These are phyloP conservation scores for Meta bourneti DNA, from an alignment of 2,888 invertebrate genomes.

Conservation along the genomic window DNA sequence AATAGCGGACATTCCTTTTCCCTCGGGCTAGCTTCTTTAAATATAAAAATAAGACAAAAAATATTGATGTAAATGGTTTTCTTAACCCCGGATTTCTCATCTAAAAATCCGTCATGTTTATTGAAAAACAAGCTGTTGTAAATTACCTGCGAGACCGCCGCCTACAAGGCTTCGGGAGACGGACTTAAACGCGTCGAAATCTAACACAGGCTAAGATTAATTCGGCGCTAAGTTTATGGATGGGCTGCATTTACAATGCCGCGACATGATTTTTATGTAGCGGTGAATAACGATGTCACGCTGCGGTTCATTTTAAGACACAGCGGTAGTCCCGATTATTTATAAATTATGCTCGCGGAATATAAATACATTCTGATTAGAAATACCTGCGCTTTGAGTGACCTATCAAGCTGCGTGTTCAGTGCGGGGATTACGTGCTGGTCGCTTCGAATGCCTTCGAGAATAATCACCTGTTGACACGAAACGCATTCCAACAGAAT, in stretches of 20 bases:
- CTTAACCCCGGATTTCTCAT: slow-evolving; percentile 70
- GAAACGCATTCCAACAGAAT: not conserved
- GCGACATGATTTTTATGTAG: slow-evolving; percentile 52
- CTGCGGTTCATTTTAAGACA: slow-evolving; percentile 45
- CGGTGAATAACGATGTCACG: slow-evolving; percentile 39
- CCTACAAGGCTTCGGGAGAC: slow-evolving; percentile 37
- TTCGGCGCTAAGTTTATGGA: slow-evolving; percentile 59
- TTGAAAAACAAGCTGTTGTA: slow-evolving; percentile 63
- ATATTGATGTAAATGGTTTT: slow-evolving; percentile 53
- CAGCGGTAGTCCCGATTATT: slow-evolving; percentile 46
- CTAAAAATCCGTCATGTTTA: slow-evolving; percentile 59
- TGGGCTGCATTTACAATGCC: slow-evolving; percentile 51
- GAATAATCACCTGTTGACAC: not conserved
- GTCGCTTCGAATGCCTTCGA: not conserved
- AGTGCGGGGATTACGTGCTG: not conserved
- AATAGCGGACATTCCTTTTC: slow-evolving; percentile 39
- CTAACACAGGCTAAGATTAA: slow-evolving; percentile 60
- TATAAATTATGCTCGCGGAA: slow-evolving; percentile 46
- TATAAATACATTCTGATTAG: slow-evolving; percentile 49
- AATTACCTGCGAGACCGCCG: slow-evolving; percentile 19
- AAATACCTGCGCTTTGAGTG: slow-evolving; percentile 2
- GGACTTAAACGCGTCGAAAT: slow-evolving; percentile 55
- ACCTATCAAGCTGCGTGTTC: not conserved
- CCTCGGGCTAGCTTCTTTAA: slow-evolving; percentile 37
- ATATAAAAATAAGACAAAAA: slow-evolving; percentile 55